phyloP scores from a whole-genome alignment of 2,888 invertebrate species.

The Platycheirus rosarum region DNA sequence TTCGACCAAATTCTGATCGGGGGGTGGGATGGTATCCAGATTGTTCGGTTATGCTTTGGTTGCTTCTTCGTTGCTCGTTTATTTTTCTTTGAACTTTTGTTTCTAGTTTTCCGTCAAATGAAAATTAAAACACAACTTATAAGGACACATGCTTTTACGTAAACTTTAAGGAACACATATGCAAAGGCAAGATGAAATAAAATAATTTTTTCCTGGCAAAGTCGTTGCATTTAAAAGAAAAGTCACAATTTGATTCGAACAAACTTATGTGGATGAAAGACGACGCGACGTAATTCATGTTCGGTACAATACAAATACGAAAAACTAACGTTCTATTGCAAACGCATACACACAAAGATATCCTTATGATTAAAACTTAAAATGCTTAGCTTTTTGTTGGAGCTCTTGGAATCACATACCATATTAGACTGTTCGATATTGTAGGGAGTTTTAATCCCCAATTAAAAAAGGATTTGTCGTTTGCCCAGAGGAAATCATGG shows the following conservation, averaged over 20 bases:
- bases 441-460: conserved; percentile 69
- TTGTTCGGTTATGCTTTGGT: too few relatives aligned
- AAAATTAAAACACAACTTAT: background rate
- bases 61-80: conserved; percentile 31
- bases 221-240: conserved; percentile 52
- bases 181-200: conserved; percentile 50
- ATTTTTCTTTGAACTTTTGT: conserved; percentile 42
- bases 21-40: conserved; percentile 13
- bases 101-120: background rate
- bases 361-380: conserved; percentile 65
- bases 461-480: conserved; percentile 72
- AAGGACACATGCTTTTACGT: conserved; percentile 12
- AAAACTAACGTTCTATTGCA: too few relatives aligned
- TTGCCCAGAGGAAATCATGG: conserved; percentile 70
- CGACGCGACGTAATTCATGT: conserved; percentile 1
- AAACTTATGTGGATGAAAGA: conserved; percentile 32
- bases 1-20: conserved; percentile 29
- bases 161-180: conserved; percentile 14
- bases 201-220: conserved; percentile 40
- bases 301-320: background rate
- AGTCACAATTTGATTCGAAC: conserved; percentile 52
- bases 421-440: conserved; percentile 66
- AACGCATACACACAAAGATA: too few relatives aligned
- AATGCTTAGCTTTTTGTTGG: conserved; percentile 68
- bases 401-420: conserved; percentile 61